Percentiles rank a stretch among this genome's conserved stretches.
Evolutionary conservation across 2,113 vertebrate genomes (phyloP).

Genomic region (Pelusios castaneus): DNA sequence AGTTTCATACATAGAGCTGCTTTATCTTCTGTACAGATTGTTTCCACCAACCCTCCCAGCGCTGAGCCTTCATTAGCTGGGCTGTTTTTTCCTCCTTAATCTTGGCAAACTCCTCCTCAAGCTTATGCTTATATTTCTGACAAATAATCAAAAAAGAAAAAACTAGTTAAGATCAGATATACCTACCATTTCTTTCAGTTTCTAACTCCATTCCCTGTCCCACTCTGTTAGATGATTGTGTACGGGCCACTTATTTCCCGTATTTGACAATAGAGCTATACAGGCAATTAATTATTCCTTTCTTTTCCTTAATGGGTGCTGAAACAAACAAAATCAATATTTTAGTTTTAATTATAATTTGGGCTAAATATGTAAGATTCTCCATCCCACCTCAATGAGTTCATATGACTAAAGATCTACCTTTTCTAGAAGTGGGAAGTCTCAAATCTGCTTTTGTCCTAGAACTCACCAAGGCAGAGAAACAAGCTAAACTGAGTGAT

Average conservation of each 20-base stretch:
- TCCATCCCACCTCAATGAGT: not conserved
- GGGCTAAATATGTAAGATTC: not conserved
- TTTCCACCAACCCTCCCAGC: conserved; percentile 68
- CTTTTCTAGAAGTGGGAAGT: not conserved
- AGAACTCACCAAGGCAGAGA: rapidly evolving
- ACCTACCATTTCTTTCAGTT: not conserved
- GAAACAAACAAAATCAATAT: not conserved
- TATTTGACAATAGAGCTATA: not conserved
- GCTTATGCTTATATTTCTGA: conserved; percentile 60
- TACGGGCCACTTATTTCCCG: not conserved
- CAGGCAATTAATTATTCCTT: not conserved
- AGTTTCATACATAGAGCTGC: conserved; percentile 45
- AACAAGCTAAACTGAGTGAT: not conserved
- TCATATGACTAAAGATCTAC: not conserved
- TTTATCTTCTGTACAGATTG: conserved; percentile 66
- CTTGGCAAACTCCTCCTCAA: conserved; percentile 43
- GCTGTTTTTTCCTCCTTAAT: conserved; percentile 45
- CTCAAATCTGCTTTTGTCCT: not conserved
- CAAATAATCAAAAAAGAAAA: not conserved
- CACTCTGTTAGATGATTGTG: not conserved
- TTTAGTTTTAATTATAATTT: not conserved
- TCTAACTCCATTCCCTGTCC: not conserved
- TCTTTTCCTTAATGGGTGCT: not conserved
- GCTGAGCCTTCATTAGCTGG: conserved; percentile 24
- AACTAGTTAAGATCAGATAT: not conserved